These are phyloP conservation scores for Hemaris fuciformis DNA, from an alignment of 2,888 invertebrate species.

Conservation along the genomic window DNA sequence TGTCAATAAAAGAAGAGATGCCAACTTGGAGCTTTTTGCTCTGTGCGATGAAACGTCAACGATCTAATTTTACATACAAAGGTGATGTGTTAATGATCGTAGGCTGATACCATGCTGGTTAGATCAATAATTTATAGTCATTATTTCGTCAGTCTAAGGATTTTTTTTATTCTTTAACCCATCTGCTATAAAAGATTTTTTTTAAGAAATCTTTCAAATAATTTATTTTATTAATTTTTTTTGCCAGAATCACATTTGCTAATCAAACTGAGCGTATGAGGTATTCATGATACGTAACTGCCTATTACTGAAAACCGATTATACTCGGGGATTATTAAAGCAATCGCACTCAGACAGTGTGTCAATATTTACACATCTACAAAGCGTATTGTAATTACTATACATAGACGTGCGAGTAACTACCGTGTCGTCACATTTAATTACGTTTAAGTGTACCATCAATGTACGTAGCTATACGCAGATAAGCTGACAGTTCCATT, in stretches of 20 bases:
- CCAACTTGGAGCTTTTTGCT: constrained; percentile 55
- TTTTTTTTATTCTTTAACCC: background rate
- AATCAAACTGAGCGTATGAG: background rate
- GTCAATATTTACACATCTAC: constrained; percentile 46
- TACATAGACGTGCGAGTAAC: constrained; percentile 13
- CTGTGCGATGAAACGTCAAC: constrained; percentile 50
- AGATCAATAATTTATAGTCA: background rate
- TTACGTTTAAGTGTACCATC: constrained; percentile 28
- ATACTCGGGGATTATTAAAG: constrained; percentile 30
- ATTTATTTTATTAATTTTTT: no score
- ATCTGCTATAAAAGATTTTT: background rate
- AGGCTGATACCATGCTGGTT: constrained; percentile 20
- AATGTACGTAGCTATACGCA: constrained; percentile 14
- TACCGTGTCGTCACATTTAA: constrained; percentile 27
- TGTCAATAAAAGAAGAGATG: constrained; percentile 66
- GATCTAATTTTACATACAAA: constrained; percentile 73
- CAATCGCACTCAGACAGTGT: constrained; percentile 34
- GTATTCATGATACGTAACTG: background rate
- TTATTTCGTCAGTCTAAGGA: background rate
- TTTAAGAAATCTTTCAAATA: no score
- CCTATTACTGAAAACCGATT: constrained; percentile 32
- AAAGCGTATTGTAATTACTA: constrained; percentile 42
- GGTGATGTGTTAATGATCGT: constrained; percentile 65
- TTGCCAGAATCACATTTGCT: no score
- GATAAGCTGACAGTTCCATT: constrained; percentile 39